These are phyloP conservation scores for Gambelia wislizenii DNA, from an alignment of 2,797 vertebrate genomes.

Conservation along the genomic window DNA sequence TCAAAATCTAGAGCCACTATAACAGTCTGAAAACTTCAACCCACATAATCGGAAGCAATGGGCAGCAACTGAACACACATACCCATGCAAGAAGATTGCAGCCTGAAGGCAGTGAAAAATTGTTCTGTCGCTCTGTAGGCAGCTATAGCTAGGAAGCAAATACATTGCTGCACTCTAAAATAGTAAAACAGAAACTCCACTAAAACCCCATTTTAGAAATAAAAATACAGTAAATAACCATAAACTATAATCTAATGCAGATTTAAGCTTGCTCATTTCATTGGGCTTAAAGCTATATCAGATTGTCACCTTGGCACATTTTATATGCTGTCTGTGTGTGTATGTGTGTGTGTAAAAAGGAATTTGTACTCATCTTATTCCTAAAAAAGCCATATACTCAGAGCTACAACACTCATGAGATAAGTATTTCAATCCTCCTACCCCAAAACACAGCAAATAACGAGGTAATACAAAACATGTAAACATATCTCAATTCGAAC, in stretches of 20 bases:
- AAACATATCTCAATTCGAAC: too few species aligned
- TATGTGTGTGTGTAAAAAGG: background rate
- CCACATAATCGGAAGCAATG: background rate
- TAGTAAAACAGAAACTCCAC: conserved; percentile 27
- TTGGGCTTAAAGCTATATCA: background rate
- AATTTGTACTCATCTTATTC: too few species aligned
- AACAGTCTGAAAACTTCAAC: conserved; percentile 35
- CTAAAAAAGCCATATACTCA: too few species aligned
- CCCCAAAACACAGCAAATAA: background rate
- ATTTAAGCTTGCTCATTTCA: conserved; percentile 1
- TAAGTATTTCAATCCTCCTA: background rate
- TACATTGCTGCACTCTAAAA: conserved; percentile 30
- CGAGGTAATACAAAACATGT: background rate
- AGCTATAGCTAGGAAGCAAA: conserved; percentile 37
- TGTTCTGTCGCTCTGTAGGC: conserved; percentile 10
- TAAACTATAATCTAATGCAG: background rate
- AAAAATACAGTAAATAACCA: background rate
- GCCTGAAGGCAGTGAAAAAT: conserved; percentile 26
- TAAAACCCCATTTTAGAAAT: conserved; percentile 31
- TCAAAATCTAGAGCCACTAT: background rate
- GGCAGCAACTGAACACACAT: background rate
- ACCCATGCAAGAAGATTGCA: background rate
- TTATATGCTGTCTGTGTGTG: background rate
- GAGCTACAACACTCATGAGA: too few species aligned
- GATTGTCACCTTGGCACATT: background rate